Conservation (phyloP, 92 coral and sea anemone species). For the Palythoa heliodiscus region DNA sequence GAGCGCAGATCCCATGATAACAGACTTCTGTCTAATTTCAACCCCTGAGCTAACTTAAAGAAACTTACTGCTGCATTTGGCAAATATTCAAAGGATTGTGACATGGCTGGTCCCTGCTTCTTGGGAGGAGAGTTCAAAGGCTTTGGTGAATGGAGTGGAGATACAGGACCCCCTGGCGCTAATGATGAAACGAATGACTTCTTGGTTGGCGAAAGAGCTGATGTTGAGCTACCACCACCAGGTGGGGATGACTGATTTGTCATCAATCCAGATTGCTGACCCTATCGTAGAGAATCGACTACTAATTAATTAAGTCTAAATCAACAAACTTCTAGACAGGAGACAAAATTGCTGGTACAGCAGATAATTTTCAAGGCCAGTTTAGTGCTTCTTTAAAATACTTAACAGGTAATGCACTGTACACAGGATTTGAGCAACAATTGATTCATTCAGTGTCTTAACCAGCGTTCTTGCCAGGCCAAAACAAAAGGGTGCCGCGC, state of each 20-base stretch:
- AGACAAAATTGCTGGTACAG: too few relatives aligned
- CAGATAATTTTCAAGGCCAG: too few relatives aligned
- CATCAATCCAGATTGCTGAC: conserved; percentile 58
- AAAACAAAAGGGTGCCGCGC: too few relatives aligned
- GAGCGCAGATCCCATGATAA: too few relatives aligned
- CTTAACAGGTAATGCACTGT: too few relatives aligned
- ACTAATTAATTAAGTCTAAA: background rate
- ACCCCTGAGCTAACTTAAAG: background rate
- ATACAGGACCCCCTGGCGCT: conserved; percentile 91
- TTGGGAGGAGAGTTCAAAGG: conserved; percentile 67
- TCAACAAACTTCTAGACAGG: too few relatives aligned
- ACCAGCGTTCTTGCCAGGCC: too few relatives aligned
- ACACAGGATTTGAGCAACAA: too few relatives aligned
- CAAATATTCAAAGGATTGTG: conserved; percentile 88
- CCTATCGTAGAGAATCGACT: conserved; percentile 12
- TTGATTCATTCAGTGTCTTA: too few relatives aligned
- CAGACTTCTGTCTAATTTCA: too few relatives aligned
- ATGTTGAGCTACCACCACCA: conserved; percentile 55
- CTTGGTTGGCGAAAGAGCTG: conserved; percentile 83
- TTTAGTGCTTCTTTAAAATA: too few relatives aligned
- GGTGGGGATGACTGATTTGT: conserved; percentile 42
- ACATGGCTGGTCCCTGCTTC: conserved; percentile 59
- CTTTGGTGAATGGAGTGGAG: conserved; percentile 88
- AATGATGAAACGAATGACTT: conserved; percentile 78
- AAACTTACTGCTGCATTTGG: conserved; percentile 86